A percentile compares a stretch with the other conserved stretches of the same genome.
phyloP scores from a whole-genome alignment of 2,113 vertebrate genomes.

The Microtus oregoni region DNA sequence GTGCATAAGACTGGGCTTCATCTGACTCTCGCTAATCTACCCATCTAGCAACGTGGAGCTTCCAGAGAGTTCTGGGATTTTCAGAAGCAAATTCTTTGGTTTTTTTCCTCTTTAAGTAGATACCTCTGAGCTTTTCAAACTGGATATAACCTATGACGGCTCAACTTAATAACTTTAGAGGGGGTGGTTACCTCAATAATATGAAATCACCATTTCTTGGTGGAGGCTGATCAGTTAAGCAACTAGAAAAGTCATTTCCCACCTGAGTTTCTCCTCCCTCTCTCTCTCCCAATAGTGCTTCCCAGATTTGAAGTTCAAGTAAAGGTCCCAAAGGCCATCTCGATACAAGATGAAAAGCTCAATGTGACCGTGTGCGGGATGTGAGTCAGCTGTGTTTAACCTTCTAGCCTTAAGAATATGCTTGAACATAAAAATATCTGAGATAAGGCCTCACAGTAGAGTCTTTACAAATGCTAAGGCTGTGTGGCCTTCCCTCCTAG shows the following conservation, averaged over 20 bases:
- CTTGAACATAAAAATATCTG: no score
- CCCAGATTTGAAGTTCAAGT: constrained; percentile 81
- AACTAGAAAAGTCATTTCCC: neutral
- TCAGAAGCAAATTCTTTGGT: neutral
- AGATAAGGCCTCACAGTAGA: neutral
- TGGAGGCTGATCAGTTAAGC: neutral
- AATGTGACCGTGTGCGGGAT: neutral
- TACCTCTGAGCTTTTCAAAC: neutral
- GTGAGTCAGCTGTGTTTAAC: neutral
- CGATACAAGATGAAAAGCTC: constrained; percentile 67
- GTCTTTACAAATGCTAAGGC: neutral
- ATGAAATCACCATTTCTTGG: neutral
- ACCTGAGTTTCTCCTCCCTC: neutral
- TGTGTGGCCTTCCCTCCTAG: neutral
- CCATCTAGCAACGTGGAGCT: neutral
- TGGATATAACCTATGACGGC: neutral
- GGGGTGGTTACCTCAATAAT: neutral
- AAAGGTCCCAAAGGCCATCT: constrained; percentile 76
- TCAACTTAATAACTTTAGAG: neutral
- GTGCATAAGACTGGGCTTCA: neutral
- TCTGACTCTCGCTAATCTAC: neutral
- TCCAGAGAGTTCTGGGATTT: neutral
- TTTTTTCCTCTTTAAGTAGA: neutral
- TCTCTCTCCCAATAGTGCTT: constrained; percentile 77
- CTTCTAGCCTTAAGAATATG: neutral